Evolutionary conservation across 1,140 invertebrate genomes (phyloP).

Genomic region (Bombus balteatus): DNA sequence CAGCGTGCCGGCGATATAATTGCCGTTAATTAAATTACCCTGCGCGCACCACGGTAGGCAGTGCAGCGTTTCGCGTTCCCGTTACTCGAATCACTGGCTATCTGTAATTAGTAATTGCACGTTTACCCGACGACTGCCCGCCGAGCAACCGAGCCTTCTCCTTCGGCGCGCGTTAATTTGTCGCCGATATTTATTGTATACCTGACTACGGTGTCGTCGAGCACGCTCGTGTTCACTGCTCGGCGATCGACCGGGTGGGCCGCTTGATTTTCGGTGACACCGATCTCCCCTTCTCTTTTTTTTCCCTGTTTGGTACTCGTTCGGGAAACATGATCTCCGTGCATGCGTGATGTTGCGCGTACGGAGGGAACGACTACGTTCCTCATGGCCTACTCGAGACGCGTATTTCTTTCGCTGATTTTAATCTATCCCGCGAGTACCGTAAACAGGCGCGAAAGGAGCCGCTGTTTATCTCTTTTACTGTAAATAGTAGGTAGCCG

Average conservation of each 20-base stretch:
- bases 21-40: constrained; percentile 69
- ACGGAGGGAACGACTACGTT: constrained; percentile 8
- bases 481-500: constrained; percentile 47
- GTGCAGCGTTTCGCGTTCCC: constrained; percentile 41
- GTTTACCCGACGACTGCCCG: constrained; percentile 46
- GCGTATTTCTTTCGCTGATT: constrained; percentile 55
- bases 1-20: constrained; percentile 59
- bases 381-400: constrained; percentile 26
- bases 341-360: not conserved
- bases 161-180: constrained; percentile 54
- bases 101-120: constrained; percentile 68
- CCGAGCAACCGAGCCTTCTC: constrained; percentile 5
- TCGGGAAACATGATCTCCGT: constrained; percentile 25
- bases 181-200: constrained; percentile 48
- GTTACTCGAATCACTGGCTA: constrained; percentile 61
- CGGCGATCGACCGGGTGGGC: constrained; percentile 35
- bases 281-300: not conserved
- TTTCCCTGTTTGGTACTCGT: not conserved
- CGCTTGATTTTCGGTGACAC: not conserved
- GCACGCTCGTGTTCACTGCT: not conserved
- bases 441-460: constrained; percentile 60
- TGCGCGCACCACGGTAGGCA: constrained; percentile 27
- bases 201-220: not conserved
- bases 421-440: constrained; percentile 42
- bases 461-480: constrained; percentile 54